Base-by-base conservation (phyloP, 53 echinoderm and acorn worm species). In the Paracentrotus lividus region DNA sequence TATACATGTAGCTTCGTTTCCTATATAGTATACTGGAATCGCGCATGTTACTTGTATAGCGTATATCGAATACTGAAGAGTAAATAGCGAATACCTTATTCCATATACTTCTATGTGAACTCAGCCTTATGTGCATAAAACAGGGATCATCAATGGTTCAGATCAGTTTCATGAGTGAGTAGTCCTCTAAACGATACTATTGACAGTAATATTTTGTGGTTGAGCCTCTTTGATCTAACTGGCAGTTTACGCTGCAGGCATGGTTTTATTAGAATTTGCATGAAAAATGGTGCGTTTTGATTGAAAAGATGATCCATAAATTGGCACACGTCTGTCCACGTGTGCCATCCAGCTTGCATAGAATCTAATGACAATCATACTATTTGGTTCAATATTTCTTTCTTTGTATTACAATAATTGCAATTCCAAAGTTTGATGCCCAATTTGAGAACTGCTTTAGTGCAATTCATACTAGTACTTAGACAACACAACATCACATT, bases 281-380 rank as follows among this genome's bases (percentile, higher is more conserved):
- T 40, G 64, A 72, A 72, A 72, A 68, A 40, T n/a, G 72, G 38
- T 36, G 72, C 3, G 40, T 18, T 5, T 40, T 72, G 38, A 40
- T 72, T 36, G 72, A 72, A 4, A 72, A 72, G 72, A 72, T 38
- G 38, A 6, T 40, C 72, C 72, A 36, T 72, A 72, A 72, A 72
- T 72, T 40, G 72, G 64, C 64, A 64, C 31, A 31, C 64, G 64
- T 27, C 36, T 36, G 4, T 40, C 16, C 36, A 40, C 72, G 40
- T 72, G 38, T 72, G 72, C 64, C 64, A 12, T 31, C 10, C 29
- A 29, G 64, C 29, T 64, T 64, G 64, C 27, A 64, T n/a, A n/a
- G n/a, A n/a, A n/a, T 64, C 31, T 64, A 31, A 64, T 64, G 64
- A 13, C 31, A n/a, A n/a, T n/a, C n/a, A 12, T 9, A 31, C 64